Evolutionary conservation across 2,797 vertebrate genomes (phyloP), one percentile per base, ranked within the genome.

Genomic region (Cephalopachus bancanus): DNA sequence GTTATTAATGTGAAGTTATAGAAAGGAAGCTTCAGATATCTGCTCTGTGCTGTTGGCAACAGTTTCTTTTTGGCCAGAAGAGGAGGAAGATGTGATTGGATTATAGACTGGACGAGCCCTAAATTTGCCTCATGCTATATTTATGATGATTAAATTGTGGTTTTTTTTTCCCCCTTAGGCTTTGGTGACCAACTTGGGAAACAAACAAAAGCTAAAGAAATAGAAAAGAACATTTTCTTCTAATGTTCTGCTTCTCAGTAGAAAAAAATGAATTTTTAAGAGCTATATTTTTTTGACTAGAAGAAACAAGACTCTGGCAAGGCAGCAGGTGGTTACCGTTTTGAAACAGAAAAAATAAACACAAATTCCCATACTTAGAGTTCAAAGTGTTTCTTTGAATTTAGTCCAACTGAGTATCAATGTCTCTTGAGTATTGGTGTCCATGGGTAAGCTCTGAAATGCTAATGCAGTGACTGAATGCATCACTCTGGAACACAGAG

Each of bases 281-380:
- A 93, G 64, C 69, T 92, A 51, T 17, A 69, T 95, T 95, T 92
- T 94, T 97, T 94, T 84, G 60, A 97, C 65, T 95, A 60, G 60
- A 92, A 96, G 83, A 97, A 97, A 97, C 83, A 97, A 97, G 97
- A 93, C 17, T 89, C 89, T 64, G 51, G 44, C 84, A 96, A 94
- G n/a, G 33, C 96, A 94, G 93, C 60, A 93, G 88, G 92, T 89
- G 64, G 93, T 91, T 96, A 97, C 85, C 49, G 19, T 87, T 96
- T 95, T 92, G 65, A 94, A 95, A 96, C 55, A 92, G 64, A 93
- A 93, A 44, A 97, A 97, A 94, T 94, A 97, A 97, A 92, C 69
- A 96, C 37, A 89, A 87, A 96, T 95, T 93, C 76, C n/a, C 69
- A 64, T 33, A 91, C 84, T 97, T 89, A 33, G 75, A 95, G 81